phyloP scores from a whole-genome alignment of 2,888 invertebrate genomes.

The Mythimna loreyi region DNA sequence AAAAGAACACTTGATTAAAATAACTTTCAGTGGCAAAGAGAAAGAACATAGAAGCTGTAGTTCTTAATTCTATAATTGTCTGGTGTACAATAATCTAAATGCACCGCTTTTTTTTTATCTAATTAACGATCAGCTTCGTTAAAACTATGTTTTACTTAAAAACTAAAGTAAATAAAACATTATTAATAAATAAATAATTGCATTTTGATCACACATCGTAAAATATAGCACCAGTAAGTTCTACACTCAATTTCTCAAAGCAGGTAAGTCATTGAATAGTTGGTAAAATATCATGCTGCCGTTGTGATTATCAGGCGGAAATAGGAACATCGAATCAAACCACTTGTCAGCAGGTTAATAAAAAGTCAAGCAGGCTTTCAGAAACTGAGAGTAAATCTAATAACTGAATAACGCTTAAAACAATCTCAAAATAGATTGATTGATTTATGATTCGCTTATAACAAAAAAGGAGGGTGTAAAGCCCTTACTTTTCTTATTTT shows the following conservation, averaged over 20 bases:
- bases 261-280: not conserved
- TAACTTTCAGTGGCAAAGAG: not conserved
- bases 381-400: constrained; percentile 10
- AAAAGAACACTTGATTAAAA: not conserved
- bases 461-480: not conserved
- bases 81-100: constrained; percentile 6
- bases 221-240: constrained; percentile 18
- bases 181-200: constrained; percentile 11
- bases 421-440: constrained; percentile 24
- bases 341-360: not conserved
- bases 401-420: not conserved
- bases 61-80: too few species aligned
- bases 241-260: constrained; percentile 10
- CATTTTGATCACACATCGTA: constrained; percentile 35
- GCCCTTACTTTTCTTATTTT: not conserved
- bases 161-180: not conserved
- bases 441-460: constrained; percentile 10
- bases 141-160: not conserved
- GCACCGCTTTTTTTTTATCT: not conserved
- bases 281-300: not conserved
- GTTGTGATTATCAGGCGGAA: not conserved
- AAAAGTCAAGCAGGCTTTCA: constrained; percentile 4
- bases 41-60: not conserved
- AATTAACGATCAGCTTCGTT: not conserved
- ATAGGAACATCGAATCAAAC: not conserved